Base-by-base conservation (phyloP, 2,113 vertebrate genomes). In the Meleagris gallopavo region DNA sequence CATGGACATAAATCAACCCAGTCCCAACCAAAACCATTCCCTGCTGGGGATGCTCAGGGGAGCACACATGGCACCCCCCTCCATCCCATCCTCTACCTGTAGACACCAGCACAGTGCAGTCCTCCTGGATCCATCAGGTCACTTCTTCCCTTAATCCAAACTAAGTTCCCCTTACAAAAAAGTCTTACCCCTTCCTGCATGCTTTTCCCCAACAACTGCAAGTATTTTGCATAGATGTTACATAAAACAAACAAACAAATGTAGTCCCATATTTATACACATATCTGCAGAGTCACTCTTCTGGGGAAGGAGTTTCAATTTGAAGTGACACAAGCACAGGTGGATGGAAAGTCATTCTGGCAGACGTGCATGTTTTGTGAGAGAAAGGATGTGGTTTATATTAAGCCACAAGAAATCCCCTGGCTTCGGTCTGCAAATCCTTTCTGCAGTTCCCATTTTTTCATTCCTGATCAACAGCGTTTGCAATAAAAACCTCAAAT, bases 241-340 rank as follows among this genome's bases (percentile, higher is more conserved):
- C 66, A 40, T n/a, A 45, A 52, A 50, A 61, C 1, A 18, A 24
- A 34, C 7, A 4, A 0, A 16, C 6, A 64, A 15, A 22, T 7
- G 2, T 1, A 50, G 45, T 0, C 30, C 18, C 48, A 5, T 8
- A 11, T 0, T 29, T 7, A 5, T 9, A 8, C 3, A 5, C 10
- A 13, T 0, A 29, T 8, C 19, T 12, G 4, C 12, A 25, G 69
- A 80, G 61, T 14, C 58, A 10, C 27, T 77, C 14, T 6, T 2
- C 3, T 64, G 10, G 70, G 40, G 64, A n/a, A 38, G n/a, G 20
- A 70, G 21, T 2, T 41, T 52, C 69, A 45, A n/a, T 40, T 50
- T 11, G 0, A n/a, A n/a, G 60, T 6, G 69, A 50, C 60, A 13
- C 20, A 24, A 70, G n/a, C 13, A 24, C 50, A 67, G 65, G 69